phyloP scores from a whole-genome alignment of 1,140 invertebrate genomes.

The Cheumatopsyche charites region DNA sequence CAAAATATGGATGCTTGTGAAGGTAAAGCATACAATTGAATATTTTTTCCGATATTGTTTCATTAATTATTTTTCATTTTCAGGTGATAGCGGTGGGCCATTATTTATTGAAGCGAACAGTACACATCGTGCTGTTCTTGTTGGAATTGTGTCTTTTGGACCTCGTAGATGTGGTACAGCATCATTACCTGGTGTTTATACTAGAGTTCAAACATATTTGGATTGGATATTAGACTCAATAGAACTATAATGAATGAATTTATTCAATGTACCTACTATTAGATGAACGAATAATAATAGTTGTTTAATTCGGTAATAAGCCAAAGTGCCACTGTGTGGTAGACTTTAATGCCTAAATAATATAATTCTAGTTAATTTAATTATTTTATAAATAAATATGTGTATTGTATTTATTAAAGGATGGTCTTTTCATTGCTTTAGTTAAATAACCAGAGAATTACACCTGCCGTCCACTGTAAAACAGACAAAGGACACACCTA shows the following conservation, averaged over 20 bases:
- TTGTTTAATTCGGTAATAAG: neutral
- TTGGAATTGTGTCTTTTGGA: constrained; percentile 48
- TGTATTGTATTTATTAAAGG: constrained; percentile 4
- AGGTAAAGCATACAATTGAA: constrained; percentile 51
- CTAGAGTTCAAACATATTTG: constrained; percentile 52
- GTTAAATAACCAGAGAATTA: too few relatives aligned
- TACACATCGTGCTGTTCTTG: constrained; percentile 33
- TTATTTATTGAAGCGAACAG: constrained; percentile 40
- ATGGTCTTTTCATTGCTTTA: too few relatives aligned
- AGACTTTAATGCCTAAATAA: neutral
- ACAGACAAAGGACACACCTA: too few relatives aligned
- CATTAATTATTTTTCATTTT: neutral
- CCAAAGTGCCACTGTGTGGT: constrained; percentile 27
- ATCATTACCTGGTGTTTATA: constrained; percentile 56
- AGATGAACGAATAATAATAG: neutral
- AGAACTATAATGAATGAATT: constrained; percentile 9
- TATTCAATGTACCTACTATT: neutral
- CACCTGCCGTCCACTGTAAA: too few relatives aligned
- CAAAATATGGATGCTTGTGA: constrained; percentile 56
- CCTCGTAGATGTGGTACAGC: constrained; percentile 44
- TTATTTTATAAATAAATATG: neutral
- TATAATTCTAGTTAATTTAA: neutral
- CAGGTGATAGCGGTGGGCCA: constrained; percentile 47
- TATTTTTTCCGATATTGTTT: constrained; percentile 22
- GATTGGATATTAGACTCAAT: constrained; percentile 52